Base-by-base conservation (phyloP, 2,797 vertebrate species). In the Scyliorhinus canicula region DNA sequence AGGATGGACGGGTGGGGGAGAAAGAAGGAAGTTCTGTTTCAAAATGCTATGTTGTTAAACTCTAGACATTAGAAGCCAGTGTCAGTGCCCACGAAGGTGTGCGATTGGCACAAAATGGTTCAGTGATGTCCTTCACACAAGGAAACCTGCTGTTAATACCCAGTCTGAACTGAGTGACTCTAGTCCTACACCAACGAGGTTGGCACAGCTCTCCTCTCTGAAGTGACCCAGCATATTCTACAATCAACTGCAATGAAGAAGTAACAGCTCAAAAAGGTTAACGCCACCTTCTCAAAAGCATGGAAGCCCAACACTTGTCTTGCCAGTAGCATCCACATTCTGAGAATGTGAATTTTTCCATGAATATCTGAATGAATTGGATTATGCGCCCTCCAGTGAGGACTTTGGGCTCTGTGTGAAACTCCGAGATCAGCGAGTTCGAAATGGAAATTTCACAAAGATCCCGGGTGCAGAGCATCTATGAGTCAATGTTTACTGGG, bases 401-500 rank as follows among this genome's bases (percentile, higher is more conserved):
- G 19, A 40, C 7, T 2, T 6, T 44, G 40, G n/a, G 40, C 40
- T 82, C 16, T 82, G 77, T 82, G 40, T 44, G 77, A 82, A 82
- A 44, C 40, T 82, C 52, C 16, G 31, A n/a, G 55, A 57, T 19
- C 86, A 90, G 55, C 14, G 31, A n/a, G 12, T 57, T 90, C 86
- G 19, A 16, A 90, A n/a, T 55, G 52, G 55, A 55, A 90, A 31
- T 60, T 60, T n/a, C 55, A 60, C 86, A 90, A 55, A n/a, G 55
- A 60, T 16, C 52, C 31, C 2, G 7, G 55, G 52, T 60, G 86
- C 52, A 88, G 5, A 55, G 55, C 28, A 12, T 90, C 31, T 90
- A 14, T 90, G 86, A 90, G 55, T 90, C 86, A 90, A 57, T 90
- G 35, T 90, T 90, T 60, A 90, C 31, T 19, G 16, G 86, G 86